Evolutionary conservation across 2,113 vertebrate species (phyloP).

Genomic region (Gracilinanus agilis): DNA sequence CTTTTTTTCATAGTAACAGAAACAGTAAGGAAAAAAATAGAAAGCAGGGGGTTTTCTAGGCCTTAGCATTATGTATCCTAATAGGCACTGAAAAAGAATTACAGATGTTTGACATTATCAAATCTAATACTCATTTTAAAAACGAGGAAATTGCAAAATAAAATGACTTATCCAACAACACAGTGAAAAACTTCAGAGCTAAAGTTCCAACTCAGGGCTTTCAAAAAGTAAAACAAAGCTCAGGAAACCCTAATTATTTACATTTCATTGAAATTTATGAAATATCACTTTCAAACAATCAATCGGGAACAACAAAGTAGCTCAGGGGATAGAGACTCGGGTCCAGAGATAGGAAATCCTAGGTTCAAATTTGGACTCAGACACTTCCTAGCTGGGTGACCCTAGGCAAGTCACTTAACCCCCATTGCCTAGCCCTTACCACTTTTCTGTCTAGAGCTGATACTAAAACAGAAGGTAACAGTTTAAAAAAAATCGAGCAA

Average conservation of each 20-base stretch:
- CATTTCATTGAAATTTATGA: not conserved
- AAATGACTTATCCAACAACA: not conserved
- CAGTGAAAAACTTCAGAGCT: not conserved
- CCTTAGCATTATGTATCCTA: not conserved
- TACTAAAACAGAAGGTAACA: too few relatives aligned
- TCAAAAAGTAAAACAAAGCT: not conserved
- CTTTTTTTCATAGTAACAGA: constrained; percentile 24
- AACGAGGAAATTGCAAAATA: not conserved
- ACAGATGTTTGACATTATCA: not conserved
- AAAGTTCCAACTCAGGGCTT: not conserved
- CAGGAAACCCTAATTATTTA: not conserved
- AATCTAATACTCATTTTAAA: not conserved
- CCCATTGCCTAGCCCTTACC: too few relatives aligned
- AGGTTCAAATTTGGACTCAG: too few relatives aligned
- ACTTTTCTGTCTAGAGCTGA: too few relatives aligned
- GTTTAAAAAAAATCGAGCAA: too few relatives aligned
- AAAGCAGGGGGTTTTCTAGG: not conserved
- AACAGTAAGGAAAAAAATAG: not conserved
- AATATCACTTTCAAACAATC: not conserved
- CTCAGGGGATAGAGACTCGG: too few relatives aligned
- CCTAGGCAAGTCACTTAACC: too few relatives aligned
- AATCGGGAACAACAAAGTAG: too few relatives aligned
- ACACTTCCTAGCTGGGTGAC: too few relatives aligned
- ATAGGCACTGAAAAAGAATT: not conserved
- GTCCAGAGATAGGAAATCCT: too few relatives aligned